Evolutionary conservation across 64 coral and sea anemone genomes (phyloP).

Genomic region (Pocillopora verrucosa): DNA sequence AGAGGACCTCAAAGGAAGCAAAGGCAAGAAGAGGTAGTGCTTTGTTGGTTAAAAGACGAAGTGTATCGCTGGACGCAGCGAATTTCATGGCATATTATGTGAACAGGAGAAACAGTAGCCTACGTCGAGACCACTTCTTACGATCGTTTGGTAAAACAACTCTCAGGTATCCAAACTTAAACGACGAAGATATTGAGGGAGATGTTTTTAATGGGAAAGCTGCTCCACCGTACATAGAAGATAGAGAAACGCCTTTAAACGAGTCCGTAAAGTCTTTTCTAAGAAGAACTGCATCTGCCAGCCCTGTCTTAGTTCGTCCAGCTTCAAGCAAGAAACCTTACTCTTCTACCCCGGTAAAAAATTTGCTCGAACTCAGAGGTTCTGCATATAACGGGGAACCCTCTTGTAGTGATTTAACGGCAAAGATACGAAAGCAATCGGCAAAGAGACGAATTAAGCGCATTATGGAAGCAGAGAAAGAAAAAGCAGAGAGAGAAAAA

Average conservation of each 20-base stretch:
- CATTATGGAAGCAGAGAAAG: slow-evolving; percentile 67
- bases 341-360: background rate
- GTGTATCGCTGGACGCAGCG: background rate
- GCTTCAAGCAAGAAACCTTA: background rate
- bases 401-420: slow-evolving; percentile 15
- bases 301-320: background rate
- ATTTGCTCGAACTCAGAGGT: slow-evolving; percentile 60
- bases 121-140: slow-evolving; percentile 59
- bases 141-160: slow-evolving; percentile 75
- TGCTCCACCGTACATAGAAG: background rate
- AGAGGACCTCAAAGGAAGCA: background rate
- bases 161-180: slow-evolving; percentile 46
- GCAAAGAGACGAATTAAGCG: slow-evolving; percentile 68
- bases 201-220: background rate
- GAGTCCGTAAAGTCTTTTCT: background rate
- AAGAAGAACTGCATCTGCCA: slow-evolving; percentile 19
- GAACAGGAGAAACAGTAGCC: slow-evolving; percentile 34
- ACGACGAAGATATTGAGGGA: slow-evolving; percentile 38
- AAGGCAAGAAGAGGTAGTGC: background rate
- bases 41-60: slow-evolving; percentile 6
- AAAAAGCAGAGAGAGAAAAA: slow-evolving; percentile 41
- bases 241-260: background rate
- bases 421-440: slow-evolving; percentile 67
- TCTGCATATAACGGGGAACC: slow-evolving; percentile 22
- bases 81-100: background rate